These are phyloP conservation scores for Micoletzkya japonica DNA, from an alignment of 2,888 invertebrate genomes.

Conservation along the genomic window DNA sequence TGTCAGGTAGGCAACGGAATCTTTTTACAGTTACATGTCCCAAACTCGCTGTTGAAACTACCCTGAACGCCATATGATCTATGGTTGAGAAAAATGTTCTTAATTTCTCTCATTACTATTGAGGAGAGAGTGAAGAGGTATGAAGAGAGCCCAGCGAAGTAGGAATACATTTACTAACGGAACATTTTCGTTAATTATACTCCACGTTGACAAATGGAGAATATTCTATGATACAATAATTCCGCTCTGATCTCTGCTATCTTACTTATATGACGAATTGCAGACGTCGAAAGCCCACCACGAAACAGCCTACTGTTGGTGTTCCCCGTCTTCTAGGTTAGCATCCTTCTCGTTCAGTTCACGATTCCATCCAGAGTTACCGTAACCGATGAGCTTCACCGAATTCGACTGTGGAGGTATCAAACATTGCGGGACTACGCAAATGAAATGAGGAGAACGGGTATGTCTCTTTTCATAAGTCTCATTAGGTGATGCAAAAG, in stretches of 20 bases:
- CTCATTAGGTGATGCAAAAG: not conserved
- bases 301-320: slow-evolving; percentile 42
- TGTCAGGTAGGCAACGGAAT: slow-evolving; percentile 36
- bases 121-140: no score
- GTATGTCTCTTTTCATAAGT: not conserved
- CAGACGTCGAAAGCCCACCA: slow-evolving; percentile 24
- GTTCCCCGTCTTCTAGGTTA: no score
- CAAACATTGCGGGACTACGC: slow-evolving; percentile 39
- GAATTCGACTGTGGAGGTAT: slow-evolving; percentile 48
- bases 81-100: no score
- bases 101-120: no score
- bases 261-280: no score
- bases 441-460: slow-evolving; percentile 13
- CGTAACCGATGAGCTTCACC: slow-evolving; percentile 30
- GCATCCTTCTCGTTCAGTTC: not conserved
- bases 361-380: slow-evolving; percentile 29
- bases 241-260: not conserved
- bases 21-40: no score
- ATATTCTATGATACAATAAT: not conserved
- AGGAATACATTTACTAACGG: no score
- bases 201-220: not conserved
- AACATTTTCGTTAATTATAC: not conserved
- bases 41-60: no score
- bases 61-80: no score
- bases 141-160: no score